Base-by-base conservation (phyloP, 1,140 invertebrate genomes). In the Thereuonema tuberculata region DNA sequence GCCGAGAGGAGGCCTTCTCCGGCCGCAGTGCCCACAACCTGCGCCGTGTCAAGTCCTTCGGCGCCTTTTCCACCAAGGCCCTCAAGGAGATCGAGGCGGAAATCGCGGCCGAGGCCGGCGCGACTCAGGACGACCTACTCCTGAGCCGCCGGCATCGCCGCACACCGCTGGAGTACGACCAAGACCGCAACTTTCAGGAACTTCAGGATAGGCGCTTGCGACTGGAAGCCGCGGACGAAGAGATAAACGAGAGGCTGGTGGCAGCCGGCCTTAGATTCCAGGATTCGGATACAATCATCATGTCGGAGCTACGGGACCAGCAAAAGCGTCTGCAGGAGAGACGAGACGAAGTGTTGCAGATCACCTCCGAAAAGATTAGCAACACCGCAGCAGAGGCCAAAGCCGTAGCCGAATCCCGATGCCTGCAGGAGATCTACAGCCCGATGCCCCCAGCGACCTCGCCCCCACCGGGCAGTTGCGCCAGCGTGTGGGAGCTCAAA, bases 41-140 rank as follows among this genome's bases (percentile, higher is more conserved):
- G 17, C 9, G n/a, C 27, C 55, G 62, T 27, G 54, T 50, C 47
- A 46, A 60, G 14, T 63, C 63, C 20, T 63, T 65, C 56, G 65
- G 65, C 14, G 64, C 63, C 1, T 66, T 65, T 48, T 61, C 62
- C 20, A 58, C 61, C 21, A 61, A 61, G 49, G 61, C 65, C 2
- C 56, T 47, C 24, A 58, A 60, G 29, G 63, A 64, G 52, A 62
- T 66, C 2, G 52, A 63, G 27, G 31, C 60, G 48, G 31, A 65
- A 27, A 37, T 66, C 43, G 31, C 20, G 3, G 5, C 2, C 3
- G 59, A 60, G 37, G 53, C 53, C 3, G 3, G 5, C 5, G 53
- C 53, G 14, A 55, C 24, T 29, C 53, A 55, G 53, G 53, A 55
- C 26, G 53, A 55, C 53, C 24, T 55, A 2, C 53, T 55, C 5